These are phyloP conservation scores for Bombus pascuorum DNA, from an alignment of 1,140 invertebrate species.

Conservation along the genomic window DNA sequence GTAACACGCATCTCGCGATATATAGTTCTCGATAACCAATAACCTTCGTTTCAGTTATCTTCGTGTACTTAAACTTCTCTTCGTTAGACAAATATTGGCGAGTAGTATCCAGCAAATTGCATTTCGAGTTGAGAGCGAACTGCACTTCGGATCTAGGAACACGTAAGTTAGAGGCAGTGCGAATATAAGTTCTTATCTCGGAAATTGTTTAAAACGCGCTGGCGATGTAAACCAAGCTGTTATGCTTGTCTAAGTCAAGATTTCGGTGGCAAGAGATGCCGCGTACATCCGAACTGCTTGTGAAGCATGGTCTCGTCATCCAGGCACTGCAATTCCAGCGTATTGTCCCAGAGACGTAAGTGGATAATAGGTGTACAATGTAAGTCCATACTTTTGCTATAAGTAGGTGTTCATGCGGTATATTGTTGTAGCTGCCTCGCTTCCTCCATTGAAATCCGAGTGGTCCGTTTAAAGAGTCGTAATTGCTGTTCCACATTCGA, in stretches of 20 bases:
- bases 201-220: neutral
- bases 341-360: conserved; percentile 71
- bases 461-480: conserved; percentile 48
- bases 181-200: neutral
- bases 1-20: neutral
- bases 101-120: neutral
- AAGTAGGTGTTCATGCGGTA: conserved; percentile 57
- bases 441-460: conserved; percentile 65
- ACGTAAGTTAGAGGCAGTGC: neutral
- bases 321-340: conserved; percentile 69
- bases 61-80: neutral
- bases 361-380: conserved; percentile 71
- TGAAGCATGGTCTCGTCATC: conserved; percentile 66
- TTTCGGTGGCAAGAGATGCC: conserved; percentile 55
- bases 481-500: conserved; percentile 60
- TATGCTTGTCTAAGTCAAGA: neutral
- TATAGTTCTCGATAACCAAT: neutral
- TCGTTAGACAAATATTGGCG: neutral
- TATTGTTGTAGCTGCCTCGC: conserved; percentile 62
- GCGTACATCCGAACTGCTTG: conserved; percentile 52
- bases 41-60: neutral
- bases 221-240: neutral
- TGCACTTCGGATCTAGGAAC: neutral
- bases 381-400: conserved; percentile 65
- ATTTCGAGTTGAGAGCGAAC: neutral